phyloP scores from a whole-genome alignment of 2,113 vertebrate species.

The Tychaedon coryphoeus region DNA sequence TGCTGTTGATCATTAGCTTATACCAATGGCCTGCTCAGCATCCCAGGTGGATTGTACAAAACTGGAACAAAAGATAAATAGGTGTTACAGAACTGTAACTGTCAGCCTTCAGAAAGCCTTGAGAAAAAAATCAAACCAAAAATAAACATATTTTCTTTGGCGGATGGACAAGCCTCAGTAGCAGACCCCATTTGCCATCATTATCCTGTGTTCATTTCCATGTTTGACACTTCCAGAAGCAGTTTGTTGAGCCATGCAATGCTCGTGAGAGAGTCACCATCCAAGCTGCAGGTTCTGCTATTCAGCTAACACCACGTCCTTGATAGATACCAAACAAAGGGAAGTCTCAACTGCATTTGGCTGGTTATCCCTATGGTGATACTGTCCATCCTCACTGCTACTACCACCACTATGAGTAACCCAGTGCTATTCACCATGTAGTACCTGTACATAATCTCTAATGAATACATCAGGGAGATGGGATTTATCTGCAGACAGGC shows the following conservation, averaged over 20 bases:
- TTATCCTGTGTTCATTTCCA: neutral
- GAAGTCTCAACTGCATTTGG: neutral
- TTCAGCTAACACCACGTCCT: neutral
- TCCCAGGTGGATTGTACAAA: neutral
- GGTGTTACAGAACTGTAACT: neutral
- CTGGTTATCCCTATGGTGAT: neutral
- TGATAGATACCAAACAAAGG: neutral
- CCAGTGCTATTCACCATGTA: neutral
- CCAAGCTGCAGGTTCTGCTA: neutral
- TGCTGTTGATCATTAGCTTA: neutral
- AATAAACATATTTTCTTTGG: neutral
- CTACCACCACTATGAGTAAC: neutral
- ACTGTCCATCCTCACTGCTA: neutral
- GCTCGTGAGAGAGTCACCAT: neutral
- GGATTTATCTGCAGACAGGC: neutral
- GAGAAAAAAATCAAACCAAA: neutral
- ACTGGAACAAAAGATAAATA: neutral
- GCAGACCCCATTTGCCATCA: slow-evolving; percentile 47
- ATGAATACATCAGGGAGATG: neutral
- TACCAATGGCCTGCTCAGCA: neutral
- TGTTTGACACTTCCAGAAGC: neutral
- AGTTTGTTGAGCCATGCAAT: slow-evolving; percentile 26
- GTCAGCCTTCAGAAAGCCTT: neutral
- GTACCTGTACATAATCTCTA: neutral
- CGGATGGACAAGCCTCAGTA: neutral